These are phyloP conservation scores for Poecilus cupreus DNA, from an alignment of 2,888 invertebrate genomes.

Conservation along the genomic window DNA sequence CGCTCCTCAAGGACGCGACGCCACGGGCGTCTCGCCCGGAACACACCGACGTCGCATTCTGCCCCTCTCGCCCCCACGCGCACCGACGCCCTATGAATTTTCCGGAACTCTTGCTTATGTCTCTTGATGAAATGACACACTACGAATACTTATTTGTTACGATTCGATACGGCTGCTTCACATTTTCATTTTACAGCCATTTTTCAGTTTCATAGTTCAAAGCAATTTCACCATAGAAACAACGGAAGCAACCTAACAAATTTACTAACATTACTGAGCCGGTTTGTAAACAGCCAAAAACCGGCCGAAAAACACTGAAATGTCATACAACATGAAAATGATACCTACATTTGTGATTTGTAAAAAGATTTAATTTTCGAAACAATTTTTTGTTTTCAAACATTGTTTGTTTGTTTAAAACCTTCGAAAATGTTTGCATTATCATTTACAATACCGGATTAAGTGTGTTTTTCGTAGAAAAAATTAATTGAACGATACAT, in stretches of 20 bases:
- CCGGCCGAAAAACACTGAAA: no score
- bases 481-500: background rate
- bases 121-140: conserved; percentile 6
- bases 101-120: conserved; percentile 29
- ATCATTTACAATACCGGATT: conserved; percentile 23
- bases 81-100: no score
- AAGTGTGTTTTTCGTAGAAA: background rate
- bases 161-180: background rate
- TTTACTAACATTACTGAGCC: no score
- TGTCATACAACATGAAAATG: no score
- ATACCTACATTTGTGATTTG: no score
- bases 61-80: conserved; percentile 13
- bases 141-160: background rate
- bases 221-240: no score
- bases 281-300: no score
- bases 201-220: no score
- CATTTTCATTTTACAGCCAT: background rate
- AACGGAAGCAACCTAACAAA: no score
- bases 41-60: conserved; percentile 37
- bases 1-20: conserved; percentile 41
- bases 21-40: conserved; percentile 52
- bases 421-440: background rate
- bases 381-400: background rate
- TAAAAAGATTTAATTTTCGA: background rate
- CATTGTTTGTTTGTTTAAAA: conserved; percentile 12